Evolutionary conservation across 1,140 invertebrate genomes (phyloP).

Genomic region (Ruditapes philippinarum): DNA sequence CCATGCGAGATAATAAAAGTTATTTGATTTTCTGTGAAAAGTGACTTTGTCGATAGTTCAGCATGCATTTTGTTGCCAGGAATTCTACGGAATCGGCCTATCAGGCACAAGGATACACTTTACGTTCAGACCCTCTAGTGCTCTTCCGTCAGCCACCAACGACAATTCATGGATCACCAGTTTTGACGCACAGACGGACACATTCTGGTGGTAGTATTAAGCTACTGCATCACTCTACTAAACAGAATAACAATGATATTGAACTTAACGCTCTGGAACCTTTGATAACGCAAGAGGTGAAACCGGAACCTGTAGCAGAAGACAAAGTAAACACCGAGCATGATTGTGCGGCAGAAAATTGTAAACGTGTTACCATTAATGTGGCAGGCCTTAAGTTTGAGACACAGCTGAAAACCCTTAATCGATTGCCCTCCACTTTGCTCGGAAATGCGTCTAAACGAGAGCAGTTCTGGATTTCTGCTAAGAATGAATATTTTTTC

Average conservation of each 20-base stretch:
- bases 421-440: conserved; percentile 94
- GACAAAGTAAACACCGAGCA: conserved; percentile 87
- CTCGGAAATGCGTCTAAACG: conserved; percentile 97
- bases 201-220: conserved; percentile 40
- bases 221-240: background rate
- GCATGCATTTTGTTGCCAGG: conserved; percentile 62
- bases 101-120: conserved; percentile 36
- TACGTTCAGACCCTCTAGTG: conserved; percentile 45
- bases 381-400: conserved; percentile 99
- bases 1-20: too few species aligned
- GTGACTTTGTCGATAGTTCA: background rate
- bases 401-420: conserved; percentile 96
- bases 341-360: conserved; percentile 92
- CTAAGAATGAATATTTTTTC: conserved; percentile 99
- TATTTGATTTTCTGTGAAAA: background rate
- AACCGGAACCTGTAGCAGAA: too few species aligned
- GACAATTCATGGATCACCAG: background rate
- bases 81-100: conserved; percentile 54
- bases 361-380: conserved; percentile 98
- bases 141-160: conserved; percentile 46
- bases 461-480: conserved; percentile 95
- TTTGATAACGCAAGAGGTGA: background rate
- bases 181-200: background rate
- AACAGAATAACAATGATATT: conserved; percentile 17
- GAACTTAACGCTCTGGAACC: conserved; percentile 19